Base-by-base conservation (phyloP, 35 echinoderm and acorn worm genomes). In the Apostichopus californicus region DNA sequence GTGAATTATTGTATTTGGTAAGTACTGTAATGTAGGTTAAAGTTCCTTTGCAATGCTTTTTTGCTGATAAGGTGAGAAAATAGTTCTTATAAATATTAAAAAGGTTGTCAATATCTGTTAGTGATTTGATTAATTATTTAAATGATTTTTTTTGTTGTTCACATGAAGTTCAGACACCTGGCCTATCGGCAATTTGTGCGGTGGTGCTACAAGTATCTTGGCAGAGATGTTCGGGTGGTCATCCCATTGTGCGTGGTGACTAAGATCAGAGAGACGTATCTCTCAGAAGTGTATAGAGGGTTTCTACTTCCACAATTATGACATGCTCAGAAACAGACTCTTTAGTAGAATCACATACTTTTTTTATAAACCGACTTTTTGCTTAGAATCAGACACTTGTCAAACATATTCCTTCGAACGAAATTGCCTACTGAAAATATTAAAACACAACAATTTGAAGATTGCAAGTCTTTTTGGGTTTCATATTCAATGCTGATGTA, bases 191-290 rank as follows among this genome's bases (percentile, higher is more conserved):
- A 94, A 61, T 88, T 90, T 17, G 93, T 77, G 28, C 10, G 88
- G 56, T 94, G 87, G 87, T 94, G 89, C 89, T 94, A 78, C 88
- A 56, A 53, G 3, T 94, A 54, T 75, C 83, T 94, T 79, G 93
- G 93, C n/a, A 91, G 20, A 59, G 12, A 92, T 77, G 80, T 94
- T 13, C 15, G 93, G 78, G 87, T 94, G n/a, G 73, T 77, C 10
- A 72, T 94, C 6, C 93, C 93, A 59, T 34, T 87, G 10, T 94
- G 88, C 63, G 86, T 77, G 3, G 89, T 92, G 57, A 52, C 78
- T 5, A 75, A 55, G 80, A 92, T 94, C 9, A 91, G 79, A 56
- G 66, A 84, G 61, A 55, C 28, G 59, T 94, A 73, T 57, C 93
- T 79, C 15, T 91, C 92, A 89, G 82, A 77, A 90, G 83, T 46